Percentiles rank a stretch among this genome's conserved stretches.
Evolutionary conservation across 2,113 vertebrate genomes (phyloP).

Genomic region (Sceloporus undulatus): DNA sequence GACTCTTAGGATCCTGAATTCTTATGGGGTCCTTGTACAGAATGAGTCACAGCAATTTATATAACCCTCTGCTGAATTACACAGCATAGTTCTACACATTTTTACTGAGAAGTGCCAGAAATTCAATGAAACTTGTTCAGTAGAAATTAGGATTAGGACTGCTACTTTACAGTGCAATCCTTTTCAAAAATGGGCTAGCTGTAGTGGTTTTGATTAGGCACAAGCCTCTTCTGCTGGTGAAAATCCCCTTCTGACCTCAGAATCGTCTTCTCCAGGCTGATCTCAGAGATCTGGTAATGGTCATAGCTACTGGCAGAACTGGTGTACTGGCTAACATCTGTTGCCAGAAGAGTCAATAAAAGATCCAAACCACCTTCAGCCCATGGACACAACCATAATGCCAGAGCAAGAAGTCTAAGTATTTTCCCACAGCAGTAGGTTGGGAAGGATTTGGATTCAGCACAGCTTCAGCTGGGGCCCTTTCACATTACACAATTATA

Average conservation of each 20-base stretch:
- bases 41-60: not conserved
- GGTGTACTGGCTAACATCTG: too few relatives aligned
- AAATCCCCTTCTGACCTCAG: not conserved
- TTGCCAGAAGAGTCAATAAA: too few relatives aligned
- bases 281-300: not conserved
- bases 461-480: too few relatives aligned
- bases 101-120: not conserved
- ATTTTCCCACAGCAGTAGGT: too few relatives aligned
- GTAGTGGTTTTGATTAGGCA: not conserved
- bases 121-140: not conserved
- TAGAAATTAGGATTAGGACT: not conserved
- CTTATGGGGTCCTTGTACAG: not conserved
- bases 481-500: too few relatives aligned
- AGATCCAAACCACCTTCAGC: too few relatives aligned
- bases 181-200: too few relatives aligned
- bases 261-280: not conserved
- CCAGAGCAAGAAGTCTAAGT: too few relatives aligned
- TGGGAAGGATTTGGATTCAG: too few relatives aligned
- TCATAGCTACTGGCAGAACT: not conserved
- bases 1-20: not conserved
- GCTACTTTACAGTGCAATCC: not conserved
- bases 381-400: too few relatives aligned
- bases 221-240: not conserved
- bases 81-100: not conserved
- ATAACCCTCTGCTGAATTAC: too few relatives aligned